Evolutionary conservation across 2,888 invertebrate genomes (phyloP), one percentile per base, ranked within the genome.

Genomic region (Baronia brevicornis): DNA sequence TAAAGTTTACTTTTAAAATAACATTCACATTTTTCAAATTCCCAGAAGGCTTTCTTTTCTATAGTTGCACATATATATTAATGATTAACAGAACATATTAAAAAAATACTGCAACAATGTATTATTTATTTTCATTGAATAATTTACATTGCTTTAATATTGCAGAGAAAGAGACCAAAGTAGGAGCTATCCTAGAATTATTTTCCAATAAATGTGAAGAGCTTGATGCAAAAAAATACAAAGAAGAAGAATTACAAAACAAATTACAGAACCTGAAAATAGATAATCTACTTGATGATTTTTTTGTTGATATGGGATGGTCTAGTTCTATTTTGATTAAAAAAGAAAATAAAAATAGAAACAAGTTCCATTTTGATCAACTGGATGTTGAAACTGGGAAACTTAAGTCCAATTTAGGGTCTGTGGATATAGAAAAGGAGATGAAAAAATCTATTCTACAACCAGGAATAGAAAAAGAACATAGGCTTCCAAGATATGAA

Each of bases 391-490:
- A 80, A 17, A 74, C 75, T 1, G 78, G 84, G 5, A 74, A 75
- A 39, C 51, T 84, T 2, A 71, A 82, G 31, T 72, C 85, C 0
- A 66, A 70, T 4, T 48, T 78, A 3, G 75, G 85, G 2, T 52
- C 56, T 2, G 70, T 80, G 2, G 73, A 88, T 49, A 63, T 85
- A 20, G 86, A 87, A 3, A 82, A 89, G 42, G 68, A 89, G 38
- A 77, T 92, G 69, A 66, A 88, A 47, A 90, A 88, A 39, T 88
- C 90, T 22, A 78, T 84, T 1, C 60, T 92, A 35, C 84, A 85
- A 27, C 87, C 90, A 1, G 91, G 89, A 1, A 87, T 91, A 49
- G 92, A 92, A 51, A 86, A 89, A 48, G 68, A 89, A 27, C 84
- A 88, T 36, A 47, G 70, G 2, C 70, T 91, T 5, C 89, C 91